Conservation (phyloP, 2,113 vertebrate genomes). For the Sorex araneus region DNA sequence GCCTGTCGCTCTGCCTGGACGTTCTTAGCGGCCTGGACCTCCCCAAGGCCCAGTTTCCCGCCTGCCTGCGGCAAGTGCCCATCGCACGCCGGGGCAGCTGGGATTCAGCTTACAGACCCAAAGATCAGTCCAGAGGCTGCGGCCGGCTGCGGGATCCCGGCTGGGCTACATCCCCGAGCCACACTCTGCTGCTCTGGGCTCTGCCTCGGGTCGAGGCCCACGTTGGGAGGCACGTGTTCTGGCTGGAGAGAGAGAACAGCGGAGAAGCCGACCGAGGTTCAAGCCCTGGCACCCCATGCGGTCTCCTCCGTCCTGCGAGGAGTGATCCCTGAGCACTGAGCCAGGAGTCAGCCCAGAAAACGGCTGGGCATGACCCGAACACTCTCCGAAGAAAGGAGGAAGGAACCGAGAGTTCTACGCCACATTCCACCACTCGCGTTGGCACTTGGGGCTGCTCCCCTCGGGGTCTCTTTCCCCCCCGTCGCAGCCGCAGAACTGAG, state of each 20-base stretch:
- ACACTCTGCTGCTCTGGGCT: not conserved
- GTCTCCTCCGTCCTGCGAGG: no score
- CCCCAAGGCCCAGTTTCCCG: not conserved
- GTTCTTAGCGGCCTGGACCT: not conserved
- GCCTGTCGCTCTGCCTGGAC: not conserved
- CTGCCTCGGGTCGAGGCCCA: not conserved
- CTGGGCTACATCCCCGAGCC: no score
- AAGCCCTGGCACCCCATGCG: not conserved
- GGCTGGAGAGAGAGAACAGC: not conserved
- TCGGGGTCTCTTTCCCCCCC: not conserved
- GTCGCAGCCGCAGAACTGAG: not conserved
- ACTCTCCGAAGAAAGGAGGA: no score
- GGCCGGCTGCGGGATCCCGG: no score
- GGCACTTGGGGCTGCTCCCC: not conserved
- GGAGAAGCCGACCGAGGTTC: no score
- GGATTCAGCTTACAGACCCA: not conserved
- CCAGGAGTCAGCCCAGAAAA: no score
- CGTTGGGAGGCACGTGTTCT: not conserved
- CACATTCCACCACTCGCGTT: not conserved
- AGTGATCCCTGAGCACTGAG: no score
- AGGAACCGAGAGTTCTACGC: no score
- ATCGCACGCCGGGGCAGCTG: not conserved
- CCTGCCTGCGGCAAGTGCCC: not conserved
- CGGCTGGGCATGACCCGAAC: no score
- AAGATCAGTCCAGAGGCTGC: not conserved